phyloP scores from a whole-genome alignment of 2,888 invertebrate genomes.

The Polyploca ridens region DNA sequence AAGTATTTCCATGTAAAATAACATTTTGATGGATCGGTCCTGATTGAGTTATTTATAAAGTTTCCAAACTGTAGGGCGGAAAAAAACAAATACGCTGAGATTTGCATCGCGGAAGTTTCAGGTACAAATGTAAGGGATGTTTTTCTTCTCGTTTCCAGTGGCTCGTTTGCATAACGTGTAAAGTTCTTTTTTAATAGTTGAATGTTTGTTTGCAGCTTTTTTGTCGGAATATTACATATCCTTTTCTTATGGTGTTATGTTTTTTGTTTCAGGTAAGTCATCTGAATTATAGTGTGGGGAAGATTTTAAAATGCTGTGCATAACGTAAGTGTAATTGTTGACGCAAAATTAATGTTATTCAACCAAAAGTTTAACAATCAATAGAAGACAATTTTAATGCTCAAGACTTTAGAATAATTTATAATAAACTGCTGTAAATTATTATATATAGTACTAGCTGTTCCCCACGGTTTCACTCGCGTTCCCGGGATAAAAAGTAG shows the following conservation, averaged over 20 bases:
- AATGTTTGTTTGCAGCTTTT: slow-evolving; percentile 12
- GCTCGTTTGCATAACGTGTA: slow-evolving; percentile 12
- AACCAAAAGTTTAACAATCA: too few species aligned
- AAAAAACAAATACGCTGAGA: slow-evolving; percentile 10
- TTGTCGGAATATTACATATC: neutral
- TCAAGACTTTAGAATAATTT: too few species aligned
- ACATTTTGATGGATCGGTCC: slow-evolving; percentile 62
- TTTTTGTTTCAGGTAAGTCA: slow-evolving; percentile 38
- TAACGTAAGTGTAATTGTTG: too few species aligned
- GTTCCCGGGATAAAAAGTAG: too few species aligned
- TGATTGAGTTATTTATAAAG: slow-evolving; percentile 54
- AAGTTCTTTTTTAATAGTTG: slow-evolving; percentile 13
- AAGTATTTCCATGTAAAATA: slow-evolving; percentile 52
- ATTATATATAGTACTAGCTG: too few species aligned
- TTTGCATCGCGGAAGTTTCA: slow-evolving; percentile 14
- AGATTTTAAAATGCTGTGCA: neutral
- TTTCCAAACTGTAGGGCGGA: slow-evolving; percentile 26
- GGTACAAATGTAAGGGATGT: slow-evolving; percentile 45
- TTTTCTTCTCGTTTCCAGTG: slow-evolving; percentile 19
- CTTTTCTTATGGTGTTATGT: slow-evolving; percentile 10
- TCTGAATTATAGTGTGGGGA: neutral
- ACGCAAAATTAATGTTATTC: too few species aligned
- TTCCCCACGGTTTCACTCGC: too few species aligned
- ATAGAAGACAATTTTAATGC: too few species aligned
- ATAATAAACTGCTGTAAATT: too few species aligned